Evolutionary conservation across 2,113 vertebrate species (phyloP), one percentile per base, ranked within the genome.

Genomic region (Aptenodytes forsteri): DNA sequence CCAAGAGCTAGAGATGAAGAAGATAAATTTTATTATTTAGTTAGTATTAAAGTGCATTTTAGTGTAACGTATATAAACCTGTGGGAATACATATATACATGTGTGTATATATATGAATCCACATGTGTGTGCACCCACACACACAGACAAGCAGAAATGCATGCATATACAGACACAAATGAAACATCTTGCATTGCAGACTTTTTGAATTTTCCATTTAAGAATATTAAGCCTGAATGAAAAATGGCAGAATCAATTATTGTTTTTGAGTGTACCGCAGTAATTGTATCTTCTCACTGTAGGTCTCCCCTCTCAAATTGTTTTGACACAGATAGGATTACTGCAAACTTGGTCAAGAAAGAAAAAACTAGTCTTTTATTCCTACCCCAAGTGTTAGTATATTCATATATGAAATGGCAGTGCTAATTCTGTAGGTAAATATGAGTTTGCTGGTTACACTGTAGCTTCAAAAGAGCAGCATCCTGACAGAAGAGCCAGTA

Each of bases 241-340:
- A 89, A 91, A 84, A 58, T 6, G 19, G 22, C 32, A 76, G 44
- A 89, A 89, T 40, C 86, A 83, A 78, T 66, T 72, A 4, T 65
- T 79, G 6, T 34, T 89, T 89, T n/a, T 69, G 22, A 55, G 27
- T 22, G 6, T 56, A 90, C 42, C 4, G 4, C 52, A 83, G n/a
- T 59, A 84, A 46, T 55, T 46, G 10, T 61, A 80, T 86, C 49
- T 89, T 96, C 92, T 88, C 46, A 61, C 42, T n/a, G 21, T 19
- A 78, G n/a, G 30, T 30, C 38, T 59, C 19, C 42, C 7, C 22
- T 81, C 20, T 73, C 15, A 47, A 83, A 93, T 86, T 91, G 34
- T 77, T 96, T 95, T 88, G 72, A 70, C 81, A 89, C 16, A 95
- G 52, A 90, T 47, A 92, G 69, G 38, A 92, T 96, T 96, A 83